phyloP scores from a whole-genome alignment of 2,797 vertebrate species.

The Eupleurogrammus muticus region DNA sequence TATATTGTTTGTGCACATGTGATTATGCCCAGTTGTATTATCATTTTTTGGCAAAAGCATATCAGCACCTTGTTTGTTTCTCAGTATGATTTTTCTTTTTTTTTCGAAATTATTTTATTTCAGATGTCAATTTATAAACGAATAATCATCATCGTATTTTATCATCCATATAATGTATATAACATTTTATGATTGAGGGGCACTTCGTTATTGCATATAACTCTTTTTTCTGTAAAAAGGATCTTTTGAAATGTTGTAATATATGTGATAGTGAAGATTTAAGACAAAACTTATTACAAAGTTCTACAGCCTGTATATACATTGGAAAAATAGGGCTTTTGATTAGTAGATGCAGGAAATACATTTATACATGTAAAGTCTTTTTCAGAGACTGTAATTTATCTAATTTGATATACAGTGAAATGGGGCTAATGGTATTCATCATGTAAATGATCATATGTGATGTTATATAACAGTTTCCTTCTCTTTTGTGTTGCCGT shows the following conservation, averaged over 20 bases:
- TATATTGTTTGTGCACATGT: constrained; percentile 80
- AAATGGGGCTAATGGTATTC: constrained; percentile 80
- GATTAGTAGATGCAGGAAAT: constrained; percentile 86
- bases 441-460: constrained; percentile 74
- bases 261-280: constrained; percentile 88
- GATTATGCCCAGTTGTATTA: constrained; percentile 80
- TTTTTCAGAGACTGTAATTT: constrained; percentile 89
- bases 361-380: constrained; percentile 86
- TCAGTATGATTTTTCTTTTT: constrained; percentile 75
- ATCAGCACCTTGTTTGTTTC: constrained; percentile 87
- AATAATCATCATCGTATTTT: constrained; percentile 83
- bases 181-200: constrained; percentile 82
- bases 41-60: constrained; percentile 80
- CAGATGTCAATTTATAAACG: constrained; percentile 82
- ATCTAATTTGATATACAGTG: constrained; percentile 82
- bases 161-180: constrained; percentile 83
- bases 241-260: constrained; percentile 91
- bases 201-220: constrained; percentile 91
- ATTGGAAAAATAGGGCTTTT: constrained; percentile 88
- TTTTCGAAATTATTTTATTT: constrained; percentile 80
- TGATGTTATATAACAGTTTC: constrained; percentile 62
- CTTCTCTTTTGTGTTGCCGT: constrained; percentile 28
- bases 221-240: constrained; percentile 91
- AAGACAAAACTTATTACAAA: constrained; percentile 86
- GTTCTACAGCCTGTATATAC: constrained; percentile 94